These are phyloP conservation scores for Gambelia wislizenii DNA, from an alignment of 2,797 vertebrate species.

Conservation along the genomic window DNA sequence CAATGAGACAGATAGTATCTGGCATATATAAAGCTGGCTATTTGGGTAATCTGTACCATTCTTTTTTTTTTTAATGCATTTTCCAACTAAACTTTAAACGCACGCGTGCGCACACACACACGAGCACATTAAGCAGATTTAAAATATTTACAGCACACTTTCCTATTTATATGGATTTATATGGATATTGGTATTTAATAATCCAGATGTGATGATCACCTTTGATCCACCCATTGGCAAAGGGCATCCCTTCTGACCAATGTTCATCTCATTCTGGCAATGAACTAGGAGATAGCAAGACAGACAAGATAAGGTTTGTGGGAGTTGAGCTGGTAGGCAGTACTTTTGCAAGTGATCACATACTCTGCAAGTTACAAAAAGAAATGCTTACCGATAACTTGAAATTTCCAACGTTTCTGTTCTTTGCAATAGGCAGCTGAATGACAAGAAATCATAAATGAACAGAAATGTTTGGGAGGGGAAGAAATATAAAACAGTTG, in stretches of 20 bases:
- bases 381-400: not conserved
- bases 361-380: not conserved
- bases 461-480: not conserved
- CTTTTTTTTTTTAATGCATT: slow-evolving; percentile 29
- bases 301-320: not conserved
- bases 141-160: not conserved
- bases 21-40: slow-evolving; percentile 1
- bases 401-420: not conserved
- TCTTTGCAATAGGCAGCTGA: not conserved
- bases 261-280: not conserved
- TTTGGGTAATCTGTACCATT: slow-evolving; percentile 2
- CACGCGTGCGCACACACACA: too few species aligned
- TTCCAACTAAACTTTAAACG: slow-evolving; percentile 29
- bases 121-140: not conserved
- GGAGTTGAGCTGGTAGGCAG: not conserved
- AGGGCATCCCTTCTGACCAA: not conserved
- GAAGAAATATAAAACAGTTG: not conserved
- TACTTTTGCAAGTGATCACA: not conserved
- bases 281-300: not conserved
- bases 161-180: not conserved
- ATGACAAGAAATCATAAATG: not conserved
- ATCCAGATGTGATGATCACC: not conserved
- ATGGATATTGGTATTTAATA: slow-evolving; percentile 44
- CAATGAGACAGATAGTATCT: not conserved
- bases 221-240: not conserved